Conservation (phyloP, 35 echinoderm and acorn worm genomes). For the Strongylocentrotus purpuratus region DNA sequence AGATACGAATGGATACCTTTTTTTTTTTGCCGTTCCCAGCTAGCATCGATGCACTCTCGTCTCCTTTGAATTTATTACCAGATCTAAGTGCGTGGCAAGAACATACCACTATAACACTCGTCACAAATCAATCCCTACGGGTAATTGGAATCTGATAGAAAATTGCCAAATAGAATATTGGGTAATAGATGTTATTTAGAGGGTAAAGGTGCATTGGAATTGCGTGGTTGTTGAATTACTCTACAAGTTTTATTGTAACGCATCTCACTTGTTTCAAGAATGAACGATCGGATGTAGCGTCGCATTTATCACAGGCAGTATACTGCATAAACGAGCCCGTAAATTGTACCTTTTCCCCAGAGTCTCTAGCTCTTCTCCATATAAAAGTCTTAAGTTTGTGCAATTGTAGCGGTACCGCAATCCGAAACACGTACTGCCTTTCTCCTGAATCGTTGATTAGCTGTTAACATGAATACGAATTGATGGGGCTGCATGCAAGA, state of each 20-base stretch:
- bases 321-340: background rate
- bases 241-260: background rate
- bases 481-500: too few species aligned
- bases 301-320: background rate
- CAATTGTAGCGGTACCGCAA: too few species aligned
- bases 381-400: too few species aligned
- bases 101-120: background rate
- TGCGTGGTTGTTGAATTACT: background rate
- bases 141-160: slow-evolving; percentile 3
- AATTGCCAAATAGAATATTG: background rate
- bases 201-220: background rate
- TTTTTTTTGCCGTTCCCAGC: background rate
- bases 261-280: background rate
- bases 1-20: background rate
- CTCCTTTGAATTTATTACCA: background rate
- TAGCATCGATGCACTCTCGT: background rate
- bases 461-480: too few species aligned
- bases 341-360: background rate
- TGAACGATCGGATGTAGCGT: background rate
- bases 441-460: too few species aligned
- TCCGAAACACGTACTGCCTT: too few species aligned
- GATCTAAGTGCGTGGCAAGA: background rate
- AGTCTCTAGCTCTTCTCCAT: background rate
- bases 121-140: background rate
- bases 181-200: background rate